Evolutionary conservation across 2,888 invertebrate genomes (phyloP), one percentile per base, ranked within the genome.

Genomic region (Drosophila mettleri): DNA sequence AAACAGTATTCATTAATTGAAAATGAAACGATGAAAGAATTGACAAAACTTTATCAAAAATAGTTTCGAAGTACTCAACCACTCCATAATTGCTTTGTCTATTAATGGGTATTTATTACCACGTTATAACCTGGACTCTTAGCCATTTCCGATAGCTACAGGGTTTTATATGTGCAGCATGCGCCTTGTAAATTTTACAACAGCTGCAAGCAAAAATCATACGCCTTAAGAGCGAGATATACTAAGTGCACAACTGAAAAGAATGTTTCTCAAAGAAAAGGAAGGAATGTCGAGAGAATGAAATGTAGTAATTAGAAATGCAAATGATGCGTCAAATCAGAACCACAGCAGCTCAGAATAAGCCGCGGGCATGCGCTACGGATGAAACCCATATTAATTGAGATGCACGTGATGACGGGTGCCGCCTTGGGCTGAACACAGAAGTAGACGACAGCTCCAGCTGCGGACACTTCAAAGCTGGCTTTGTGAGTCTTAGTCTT

Each of bases 281-380:
- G 48, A 31, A 22, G 41, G 9, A 46, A 49, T 31, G 49, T 34
- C 46, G 41, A 31, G 43, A 60, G 43, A 9, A 52, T 49, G 31
- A 62, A 69, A 46, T 75, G 81, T 61, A 81, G 70, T 81, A 78
- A 81, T 80, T 81, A 78, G 73, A 81, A 80, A 80, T 80, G 82
- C 81, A 80, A 80, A 80, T 81, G 64, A 66, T 66, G 69, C 74
- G 68, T 70, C 59, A 75, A 70, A 66, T 55, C 66, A 59, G 45
- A 69, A 66, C 53, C 54, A 67, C 63, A 67, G 54, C 51, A 53
- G 41, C 51, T 43, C 22, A 16, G 34, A 39, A 55, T 51, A 24
- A 38, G 27, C 39, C 48, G 14, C 2, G 48, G 33, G 33, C 33
- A 20, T 48, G 48, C 29, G 33, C 48, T 33, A n/a, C 14, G 48